These are phyloP conservation scores for Melitaea cinxia DNA, from an alignment of 1,140 invertebrate species.

Conservation along the genomic window DNA sequence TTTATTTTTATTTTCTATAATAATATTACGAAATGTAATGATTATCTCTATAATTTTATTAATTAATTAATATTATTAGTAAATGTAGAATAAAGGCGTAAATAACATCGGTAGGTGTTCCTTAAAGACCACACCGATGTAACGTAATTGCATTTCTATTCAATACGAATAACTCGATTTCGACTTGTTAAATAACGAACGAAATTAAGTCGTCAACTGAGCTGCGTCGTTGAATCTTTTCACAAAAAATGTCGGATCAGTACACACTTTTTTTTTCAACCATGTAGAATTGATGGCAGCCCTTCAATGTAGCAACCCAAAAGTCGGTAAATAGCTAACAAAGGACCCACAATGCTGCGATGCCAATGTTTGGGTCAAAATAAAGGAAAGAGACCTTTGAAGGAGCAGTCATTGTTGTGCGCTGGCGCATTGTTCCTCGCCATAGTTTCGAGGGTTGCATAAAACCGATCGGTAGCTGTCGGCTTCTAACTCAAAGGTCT, in stretches of 20 bases:
- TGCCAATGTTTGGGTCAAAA: slow-evolving; percentile 76
- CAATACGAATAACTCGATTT: slow-evolving; percentile 40
- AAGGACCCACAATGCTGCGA: slow-evolving; percentile 68
- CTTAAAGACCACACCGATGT: slow-evolving; percentile 30
- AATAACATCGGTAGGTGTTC: not conserved
- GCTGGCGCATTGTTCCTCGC: slow-evolving; percentile 55
- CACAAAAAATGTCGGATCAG: slow-evolving; percentile 48
- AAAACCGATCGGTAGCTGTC: slow-evolving; percentile 70
- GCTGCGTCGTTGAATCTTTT: slow-evolving; percentile 56
- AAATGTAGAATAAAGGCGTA: too few species aligned
- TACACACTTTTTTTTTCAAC: slow-evolving; percentile 55
- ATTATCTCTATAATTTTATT: too few species aligned
- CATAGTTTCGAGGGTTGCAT: slow-evolving; percentile 54
- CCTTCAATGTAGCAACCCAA: slow-evolving; percentile 66
- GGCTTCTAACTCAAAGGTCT: slow-evolving; percentile 57
- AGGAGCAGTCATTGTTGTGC: slow-evolving; percentile 58
- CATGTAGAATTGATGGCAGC: slow-evolving; percentile 40
- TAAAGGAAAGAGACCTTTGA: slow-evolving; percentile 70
- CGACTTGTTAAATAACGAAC: slow-evolving; percentile 37
- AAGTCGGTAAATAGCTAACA: slow-evolving; percentile 76
- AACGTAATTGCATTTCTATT: slow-evolving; percentile 27
- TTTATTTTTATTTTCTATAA: too few species aligned
- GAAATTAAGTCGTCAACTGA: slow-evolving; percentile 60
- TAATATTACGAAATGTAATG: too few species aligned
- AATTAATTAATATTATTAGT: too few species aligned